Evolutionary conservation across 2,113 vertebrate species (phyloP).

Genomic region (Rhipidura dahli): DNA sequence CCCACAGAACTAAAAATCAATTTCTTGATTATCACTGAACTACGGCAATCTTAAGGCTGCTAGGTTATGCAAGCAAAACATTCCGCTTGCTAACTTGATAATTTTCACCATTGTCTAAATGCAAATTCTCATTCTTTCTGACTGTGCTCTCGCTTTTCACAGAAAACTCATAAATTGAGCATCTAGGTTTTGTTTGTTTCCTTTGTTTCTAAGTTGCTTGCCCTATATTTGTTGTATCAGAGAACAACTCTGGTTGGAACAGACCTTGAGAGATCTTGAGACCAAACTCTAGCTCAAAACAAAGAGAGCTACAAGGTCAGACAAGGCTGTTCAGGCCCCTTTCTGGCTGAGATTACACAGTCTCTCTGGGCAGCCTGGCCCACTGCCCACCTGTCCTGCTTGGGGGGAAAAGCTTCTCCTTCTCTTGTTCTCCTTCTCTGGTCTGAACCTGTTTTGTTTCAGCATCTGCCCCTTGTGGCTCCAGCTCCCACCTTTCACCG

Average conservation of each 20-base stretch:
- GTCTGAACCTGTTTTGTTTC: neutral
- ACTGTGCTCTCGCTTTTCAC: rapidly evolving
- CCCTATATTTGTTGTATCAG: neutral
- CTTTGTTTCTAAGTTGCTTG: neutral
- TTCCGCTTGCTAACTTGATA: neutral
- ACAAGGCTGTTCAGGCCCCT: neutral
- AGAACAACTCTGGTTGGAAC: neutral
- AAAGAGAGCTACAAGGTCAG: neutral
- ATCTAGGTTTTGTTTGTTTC: neutral
- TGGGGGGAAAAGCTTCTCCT: neutral
- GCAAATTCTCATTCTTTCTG: neutral
- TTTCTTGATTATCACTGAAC: neutral
- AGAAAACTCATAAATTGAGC: neutral
- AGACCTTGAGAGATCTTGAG: neutral
- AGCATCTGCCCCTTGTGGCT: neutral
- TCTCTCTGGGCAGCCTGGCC: neutral
- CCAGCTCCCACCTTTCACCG: neutral
- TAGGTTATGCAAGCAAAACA: neutral
- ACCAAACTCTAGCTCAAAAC: neutral
- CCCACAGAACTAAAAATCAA: neutral
- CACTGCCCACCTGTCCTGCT: neutral
- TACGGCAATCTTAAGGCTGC: neutral
- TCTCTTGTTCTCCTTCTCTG: no score
- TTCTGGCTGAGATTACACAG: neutral
- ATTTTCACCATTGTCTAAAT: neutral